Evolutionary conservation across 2,888 invertebrate genomes (phyloP).

Genomic region (Thera britannica): DNA sequence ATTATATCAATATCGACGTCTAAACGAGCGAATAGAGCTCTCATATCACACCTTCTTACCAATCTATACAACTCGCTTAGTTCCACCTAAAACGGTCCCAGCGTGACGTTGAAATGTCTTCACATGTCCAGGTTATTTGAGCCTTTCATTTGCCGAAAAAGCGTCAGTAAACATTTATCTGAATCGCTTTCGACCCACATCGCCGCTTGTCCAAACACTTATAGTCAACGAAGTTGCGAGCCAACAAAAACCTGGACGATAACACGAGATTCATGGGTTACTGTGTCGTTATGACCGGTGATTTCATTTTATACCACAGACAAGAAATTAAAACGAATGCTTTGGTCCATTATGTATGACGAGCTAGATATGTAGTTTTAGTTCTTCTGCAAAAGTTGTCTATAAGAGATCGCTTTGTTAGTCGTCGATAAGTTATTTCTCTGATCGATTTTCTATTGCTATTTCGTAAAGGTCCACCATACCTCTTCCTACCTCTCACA

Average conservation of each 20-base stretch:
- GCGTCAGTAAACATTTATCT: conserved; percentile 17
- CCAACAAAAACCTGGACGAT: conserved; percentile 24
- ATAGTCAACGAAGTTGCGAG: conserved; percentile 17
- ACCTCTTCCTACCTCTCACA: not conserved
- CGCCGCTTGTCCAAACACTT: conserved; percentile 21
- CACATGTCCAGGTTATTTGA: conserved; percentile 10
- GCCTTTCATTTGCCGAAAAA: conserved; percentile 18
- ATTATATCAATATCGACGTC: too few species aligned
- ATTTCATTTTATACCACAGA: conserved; percentile 17
- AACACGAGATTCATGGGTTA: conserved; percentile 20
- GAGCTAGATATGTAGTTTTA: too few species aligned
- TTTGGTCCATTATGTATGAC: too few species aligned
- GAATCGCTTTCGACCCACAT: conserved; percentile 15
- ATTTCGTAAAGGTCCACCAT: too few species aligned
- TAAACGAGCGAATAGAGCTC: too few species aligned
- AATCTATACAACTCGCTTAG: not conserved
- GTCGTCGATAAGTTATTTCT: too few species aligned
- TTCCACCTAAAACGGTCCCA: conserved; percentile 4
- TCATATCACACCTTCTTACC: not conserved
- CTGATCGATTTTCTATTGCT: too few species aligned
- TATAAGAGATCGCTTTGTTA: too few species aligned
- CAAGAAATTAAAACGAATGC: not conserved
- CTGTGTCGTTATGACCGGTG: conserved; percentile 12
- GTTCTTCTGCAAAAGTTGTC: too few species aligned
- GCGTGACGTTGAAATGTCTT: conserved; percentile 6